Evolutionary conservation across 1,140 invertebrate genomes (phyloP), one percentile per base, ranked within the genome.

Genomic region (Trinorchestia longiramus): DNA sequence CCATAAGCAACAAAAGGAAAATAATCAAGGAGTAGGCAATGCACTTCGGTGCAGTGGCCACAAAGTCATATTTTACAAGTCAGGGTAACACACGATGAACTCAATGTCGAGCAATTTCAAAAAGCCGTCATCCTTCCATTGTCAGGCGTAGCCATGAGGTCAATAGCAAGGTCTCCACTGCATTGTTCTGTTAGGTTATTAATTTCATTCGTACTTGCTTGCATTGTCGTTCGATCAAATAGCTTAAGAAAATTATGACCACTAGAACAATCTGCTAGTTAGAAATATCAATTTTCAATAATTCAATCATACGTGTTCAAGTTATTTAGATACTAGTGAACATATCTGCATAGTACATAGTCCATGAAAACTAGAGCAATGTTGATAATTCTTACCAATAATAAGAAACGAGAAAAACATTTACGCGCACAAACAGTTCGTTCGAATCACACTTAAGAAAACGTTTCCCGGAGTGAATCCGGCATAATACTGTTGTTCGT

Each of bases 111-210:
- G 62, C 62, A 77, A 77, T 77, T 77, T 77, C 62, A 77, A 77
- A 77, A 77, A 77, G 62, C 8, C 62, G 62, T 28, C 88, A 90
- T 90, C n/a, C n/a, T 90, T 90, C 88, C 36, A 90, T 90, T 90
- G 88, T 90, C 43, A 90, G 88, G 28, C 88, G 41, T 15, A 42
- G 43, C 36, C 88, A 42, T 90, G 88, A 90, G 88, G 88, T 90
- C 88, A 90, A 90, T 90, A 90, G 88, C 88, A 90, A 90, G 88
- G 88, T 90, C 88, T 90, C 43, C 88, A n/a, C n/a, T n/a, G n/a
- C n/a, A 90, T 90, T 90, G 88, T 42, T 90, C 88, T 43, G 88
- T 77, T 77, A 90, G 88, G 36, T 43, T 42, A 43, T 43, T 90
- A 90, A 90, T 90, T 41, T 42, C 43, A 41, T 90, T 42, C 3